Evolutionary conservation across 2,888 invertebrate genomes (phyloP).

Genomic region (Macrosiphum euphorbiae): DNA sequence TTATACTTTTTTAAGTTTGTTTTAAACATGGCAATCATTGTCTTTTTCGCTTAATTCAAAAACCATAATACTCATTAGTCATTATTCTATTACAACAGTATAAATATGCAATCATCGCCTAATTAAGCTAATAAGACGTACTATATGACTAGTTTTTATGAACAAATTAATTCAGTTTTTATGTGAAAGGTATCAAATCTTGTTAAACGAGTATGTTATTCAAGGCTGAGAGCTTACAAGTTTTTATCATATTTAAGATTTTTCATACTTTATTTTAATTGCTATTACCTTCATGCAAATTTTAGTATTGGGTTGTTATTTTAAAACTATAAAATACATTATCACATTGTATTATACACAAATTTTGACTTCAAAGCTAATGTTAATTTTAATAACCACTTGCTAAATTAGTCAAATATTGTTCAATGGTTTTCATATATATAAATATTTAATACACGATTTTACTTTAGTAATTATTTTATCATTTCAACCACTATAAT

Average conservation of each 20-base stretch:
- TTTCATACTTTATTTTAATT: neutral
- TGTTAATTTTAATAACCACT: neutral
- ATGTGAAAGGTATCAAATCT: neutral
- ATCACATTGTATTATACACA: neutral
- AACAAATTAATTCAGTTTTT: neutral
- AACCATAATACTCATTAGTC: no score
- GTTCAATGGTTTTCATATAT: neutral
- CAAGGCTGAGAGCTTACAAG: neutral
- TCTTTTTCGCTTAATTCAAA: neutral
- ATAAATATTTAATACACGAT: neutral
- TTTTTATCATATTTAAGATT: neutral
- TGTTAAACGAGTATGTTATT: neutral
- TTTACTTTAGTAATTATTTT: neutral
- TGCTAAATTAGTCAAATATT: neutral
- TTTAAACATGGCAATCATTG: neutral
- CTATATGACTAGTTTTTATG: neutral
- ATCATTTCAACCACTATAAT: neutral
- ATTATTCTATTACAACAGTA: neutral
- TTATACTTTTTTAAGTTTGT: neutral
- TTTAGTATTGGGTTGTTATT: neutral
- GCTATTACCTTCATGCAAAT: neutral
- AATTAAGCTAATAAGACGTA: neutral
- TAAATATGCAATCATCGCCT: neutral
- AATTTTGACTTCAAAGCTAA: neutral
- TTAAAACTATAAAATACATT: neutral